A percentile compares a stretch with the other conserved stretches of the same genome.
Evolutionary conservation across 2,113 vertebrate species (phyloP).

Genomic region (Illadopsis cleaveri): DNA sequence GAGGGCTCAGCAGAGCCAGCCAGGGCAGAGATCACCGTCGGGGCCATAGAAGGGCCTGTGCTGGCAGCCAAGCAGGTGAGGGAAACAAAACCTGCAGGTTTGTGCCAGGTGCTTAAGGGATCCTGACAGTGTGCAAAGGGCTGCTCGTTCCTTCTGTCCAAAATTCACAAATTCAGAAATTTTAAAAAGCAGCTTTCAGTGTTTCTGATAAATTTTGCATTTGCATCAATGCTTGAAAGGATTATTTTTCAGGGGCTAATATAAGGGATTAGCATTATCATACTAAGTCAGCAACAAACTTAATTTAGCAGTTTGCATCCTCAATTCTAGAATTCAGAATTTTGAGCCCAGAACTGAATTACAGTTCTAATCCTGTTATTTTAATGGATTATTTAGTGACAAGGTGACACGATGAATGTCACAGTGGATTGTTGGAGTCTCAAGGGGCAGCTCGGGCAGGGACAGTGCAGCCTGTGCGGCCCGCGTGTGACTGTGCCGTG

Average conservation of each 20-base stretch:
- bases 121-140: background rate
- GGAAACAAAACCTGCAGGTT: background rate
- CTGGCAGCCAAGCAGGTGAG: slow-evolving; percentile 81
- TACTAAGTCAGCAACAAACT: background rate
- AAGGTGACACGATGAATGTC: accelerated
- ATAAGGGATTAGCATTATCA: background rate
- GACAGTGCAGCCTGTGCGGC: background rate
- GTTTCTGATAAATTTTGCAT: background rate
- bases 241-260: background rate
- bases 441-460: background rate
- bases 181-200: background rate
- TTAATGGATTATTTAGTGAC: background rate
- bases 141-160: background rate
- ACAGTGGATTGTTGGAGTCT: accelerated
- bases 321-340: background rate
- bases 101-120: background rate
- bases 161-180: background rate
- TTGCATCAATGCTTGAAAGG: background rate
- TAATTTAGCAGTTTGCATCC: background rate
- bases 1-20: slow-evolving; percentile 66
- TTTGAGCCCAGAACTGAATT: background rate
- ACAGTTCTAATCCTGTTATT: background rate
- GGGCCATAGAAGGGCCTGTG: slow-evolving; percentile 77
- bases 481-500: accelerated
- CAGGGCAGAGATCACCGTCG: slow-evolving; percentile 80